Base-by-base conservation (phyloP, 2,888 invertebrate genomes). In the Ophion slaviceki region DNA sequence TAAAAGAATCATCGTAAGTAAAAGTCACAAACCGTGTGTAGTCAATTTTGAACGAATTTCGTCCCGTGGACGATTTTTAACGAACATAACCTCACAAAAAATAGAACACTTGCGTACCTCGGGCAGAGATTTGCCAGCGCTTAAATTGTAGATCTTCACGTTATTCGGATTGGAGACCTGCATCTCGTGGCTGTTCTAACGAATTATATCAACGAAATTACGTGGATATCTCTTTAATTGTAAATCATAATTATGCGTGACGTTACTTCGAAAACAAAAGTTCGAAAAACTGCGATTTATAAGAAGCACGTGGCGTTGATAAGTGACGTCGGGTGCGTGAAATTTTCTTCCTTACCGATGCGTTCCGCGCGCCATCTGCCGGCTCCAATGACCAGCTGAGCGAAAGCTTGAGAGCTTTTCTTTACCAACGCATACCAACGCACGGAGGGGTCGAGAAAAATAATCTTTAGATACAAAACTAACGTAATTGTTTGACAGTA, bases 91-190 rank as follows among this genome's bases (percentile, higher is more conserved):
- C 71, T 84, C 74, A 28, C n/a, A 72, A 64, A 59, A 17, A 8
- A 36, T 59, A 40, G 61, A 78, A 72, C 45, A 57, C 47, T 47
- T 80, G 95, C 96, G 96, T 96, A 99, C 99, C 95, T 99, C 99
- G 86, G 99, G 99, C 87, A 99, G 95, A 45, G 99, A 98, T 95
- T 99, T 99, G 87, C 99, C 99, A 87, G 97, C 97, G 94, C 99
- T 99, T 66, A 99, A 95, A 95, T 99, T 99, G 93, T 99, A 99
- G 87, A 99, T 99, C 95, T 99, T 99, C 61, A 99, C 97, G 94
- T 99, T 97, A 95, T 99, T 99, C 81, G 98, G 97, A 94, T 98
- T 97, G 71, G 97, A 97, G 77, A 98, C 97, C 94, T 98, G 98
- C 99, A 99, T 99, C 92, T 93, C 24, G 78, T 7, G 40, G 11